Conservation (phyloP, 2,113 vertebrate genomes). For the Lutjanus erythropterus region DNA sequence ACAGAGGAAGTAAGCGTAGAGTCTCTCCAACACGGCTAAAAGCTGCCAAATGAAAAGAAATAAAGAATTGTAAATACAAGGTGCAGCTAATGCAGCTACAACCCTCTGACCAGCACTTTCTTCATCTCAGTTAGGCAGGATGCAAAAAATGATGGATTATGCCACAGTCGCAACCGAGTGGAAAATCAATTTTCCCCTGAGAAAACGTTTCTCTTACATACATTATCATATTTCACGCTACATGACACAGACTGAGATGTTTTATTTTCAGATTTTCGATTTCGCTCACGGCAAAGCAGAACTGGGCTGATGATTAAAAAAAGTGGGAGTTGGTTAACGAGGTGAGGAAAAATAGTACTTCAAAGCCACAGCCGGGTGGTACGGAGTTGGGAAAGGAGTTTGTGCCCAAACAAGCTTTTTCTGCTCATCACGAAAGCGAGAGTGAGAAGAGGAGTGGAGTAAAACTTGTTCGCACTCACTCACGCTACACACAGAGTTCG, state of each 20-base stretch:
- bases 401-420: conserved; percentile 19
- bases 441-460: not conserved
- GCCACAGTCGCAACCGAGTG: conserved; percentile 20
- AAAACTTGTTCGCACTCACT: not conserved
- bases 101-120: conserved; percentile 25
- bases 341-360: conserved; percentile 49
- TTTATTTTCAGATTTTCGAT: conserved; percentile 64
- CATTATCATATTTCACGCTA: conserved; percentile 71
- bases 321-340: conserved; percentile 55
- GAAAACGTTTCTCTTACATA: conserved; percentile 49
- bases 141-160: conserved; percentile 61
- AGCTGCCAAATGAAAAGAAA: not conserved
- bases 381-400: conserved; percentile 16
- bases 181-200: conserved; percentile 63
- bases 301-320: conserved; percentile 56
- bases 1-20: not conserved
- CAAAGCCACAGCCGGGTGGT: conserved; percentile 22
- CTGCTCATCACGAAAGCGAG: conserved; percentile 35
- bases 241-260: conserved; percentile 52
- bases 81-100: not conserved
- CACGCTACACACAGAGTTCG: not conserved
- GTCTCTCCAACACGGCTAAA: not conserved
- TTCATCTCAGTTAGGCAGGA: conserved; percentile 30
- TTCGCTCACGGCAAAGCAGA: conserved; percentile 47
- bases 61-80: not conserved